Percentiles rank a stretch among this genome's conserved stretches.
Conservation (phyloP, 2,888 invertebrate genomes). For the Shargacucullia verbasci region DNA sequence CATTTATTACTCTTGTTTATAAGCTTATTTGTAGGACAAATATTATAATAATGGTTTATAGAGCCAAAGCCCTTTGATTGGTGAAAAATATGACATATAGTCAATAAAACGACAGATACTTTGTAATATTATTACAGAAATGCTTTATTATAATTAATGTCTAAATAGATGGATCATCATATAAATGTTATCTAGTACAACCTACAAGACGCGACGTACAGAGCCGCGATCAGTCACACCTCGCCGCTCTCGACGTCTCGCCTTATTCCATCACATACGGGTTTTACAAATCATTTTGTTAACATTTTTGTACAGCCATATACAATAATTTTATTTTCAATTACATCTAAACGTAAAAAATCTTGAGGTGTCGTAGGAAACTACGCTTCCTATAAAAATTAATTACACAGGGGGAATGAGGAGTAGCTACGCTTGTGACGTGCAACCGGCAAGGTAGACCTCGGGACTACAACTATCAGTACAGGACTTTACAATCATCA, state of each 20-base stretch:
- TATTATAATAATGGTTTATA: too few species aligned
- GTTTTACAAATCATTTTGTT: slow-evolving; percentile 88
- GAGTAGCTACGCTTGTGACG: slow-evolving; percentile 87
- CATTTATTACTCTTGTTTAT: too few species aligned
- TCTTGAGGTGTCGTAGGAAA: slow-evolving; percentile 88
- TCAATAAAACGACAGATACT: slow-evolving; percentile 78
- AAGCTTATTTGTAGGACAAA: too few species aligned
- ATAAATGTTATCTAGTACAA: slow-evolving; percentile 89
- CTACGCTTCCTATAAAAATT: slow-evolving; percentile 88
- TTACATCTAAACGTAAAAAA: slow-evolving; percentile 89
- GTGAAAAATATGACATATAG: too few species aligned
- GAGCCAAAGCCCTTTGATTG: not conserved
- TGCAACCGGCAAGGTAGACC: slow-evolving; percentile 87
- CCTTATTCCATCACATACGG: slow-evolving; percentile 86
- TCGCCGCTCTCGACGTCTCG: slow-evolving; percentile 78
- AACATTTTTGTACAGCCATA: slow-evolving; percentile 89
- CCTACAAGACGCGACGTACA: slow-evolving; percentile 82
- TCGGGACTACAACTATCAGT: slow-evolving; percentile 86
- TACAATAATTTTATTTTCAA: slow-evolving; percentile 89
- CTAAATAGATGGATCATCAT: slow-evolving; percentile 91
- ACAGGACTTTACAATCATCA: slow-evolving; percentile 88
- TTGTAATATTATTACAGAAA: slow-evolving; percentile 91
- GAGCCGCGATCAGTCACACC: slow-evolving; percentile 71
- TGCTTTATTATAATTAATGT: slow-evolving; percentile 91
- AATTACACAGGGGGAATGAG: slow-evolving; percentile 88